Conservation (phyloP, 1,140 invertebrate species). For the Hycleus phaleratus region DNA sequence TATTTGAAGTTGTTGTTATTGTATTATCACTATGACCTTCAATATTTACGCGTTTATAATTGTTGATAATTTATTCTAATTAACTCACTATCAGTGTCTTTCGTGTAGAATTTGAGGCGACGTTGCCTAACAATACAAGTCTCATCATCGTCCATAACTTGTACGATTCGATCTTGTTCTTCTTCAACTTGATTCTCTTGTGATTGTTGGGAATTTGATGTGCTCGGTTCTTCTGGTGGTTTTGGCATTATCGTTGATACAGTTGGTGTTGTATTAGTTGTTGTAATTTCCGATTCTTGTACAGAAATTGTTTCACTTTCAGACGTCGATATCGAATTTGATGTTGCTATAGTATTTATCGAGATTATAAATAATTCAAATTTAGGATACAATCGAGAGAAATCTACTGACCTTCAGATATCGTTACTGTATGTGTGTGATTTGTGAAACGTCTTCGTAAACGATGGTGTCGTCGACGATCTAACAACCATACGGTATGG, state of each 20-base stretch:
- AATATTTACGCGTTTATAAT: constrained; percentile 6
- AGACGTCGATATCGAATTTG: not conserved
- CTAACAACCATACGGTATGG: constrained; percentile 32
- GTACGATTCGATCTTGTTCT: constrained; percentile 47
- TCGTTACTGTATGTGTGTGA: constrained; percentile 33
- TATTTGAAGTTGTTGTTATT: constrained; percentile 24
- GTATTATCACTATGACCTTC: constrained; percentile 10
- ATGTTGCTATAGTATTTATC: too few species aligned
- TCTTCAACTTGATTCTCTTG: constrained; percentile 31
- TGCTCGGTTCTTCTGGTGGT: constrained; percentile 11
- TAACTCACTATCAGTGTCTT: not conserved
- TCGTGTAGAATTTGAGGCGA: constrained; percentile 33
- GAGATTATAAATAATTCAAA: not conserved
- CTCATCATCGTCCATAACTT: constrained; percentile 44
- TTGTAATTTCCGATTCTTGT: not conserved
- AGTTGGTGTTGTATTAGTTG: constrained; percentile 8
- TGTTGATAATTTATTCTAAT: constrained; percentile 1
- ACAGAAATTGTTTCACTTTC: not conserved
- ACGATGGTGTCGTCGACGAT: constrained; percentile 26
- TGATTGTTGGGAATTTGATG: not conserved
- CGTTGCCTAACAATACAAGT: constrained; percentile 26
- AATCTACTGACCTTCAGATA: constrained; percentile 21
- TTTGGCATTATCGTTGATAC: constrained; percentile 17
- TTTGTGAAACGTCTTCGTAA: constrained; percentile 23
- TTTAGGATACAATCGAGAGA: constrained; percentile 15